Conservation (phyloP, 2,888 invertebrate genomes). For the Drosophila antonietae region DNA sequence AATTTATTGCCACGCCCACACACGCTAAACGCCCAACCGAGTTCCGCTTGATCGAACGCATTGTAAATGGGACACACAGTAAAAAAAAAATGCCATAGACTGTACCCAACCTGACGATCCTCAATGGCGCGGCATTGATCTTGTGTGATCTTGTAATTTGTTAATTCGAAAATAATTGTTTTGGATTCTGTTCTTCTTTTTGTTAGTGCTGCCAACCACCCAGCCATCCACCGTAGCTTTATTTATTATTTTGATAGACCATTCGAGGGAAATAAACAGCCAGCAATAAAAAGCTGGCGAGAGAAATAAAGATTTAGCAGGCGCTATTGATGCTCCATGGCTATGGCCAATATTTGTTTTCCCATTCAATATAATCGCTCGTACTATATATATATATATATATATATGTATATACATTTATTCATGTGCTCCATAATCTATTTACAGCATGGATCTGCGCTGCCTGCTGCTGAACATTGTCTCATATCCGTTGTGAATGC, state of each 20-base stretch:
- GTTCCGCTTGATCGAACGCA: slow-evolving; percentile 72
- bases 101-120: slow-evolving; percentile 41
- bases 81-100: background rate
- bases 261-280: slow-evolving; percentile 58
- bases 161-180: slow-evolving; percentile 76
- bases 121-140: slow-evolving; percentile 73
- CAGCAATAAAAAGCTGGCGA: slow-evolving; percentile 20
- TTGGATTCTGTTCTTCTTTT: background rate
- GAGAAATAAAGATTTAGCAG: slow-evolving; percentile 33
- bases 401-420: background rate
- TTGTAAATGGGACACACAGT: slow-evolving; percentile 34
- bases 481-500: slow-evolving; percentile 58
- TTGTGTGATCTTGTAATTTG: slow-evolving; percentile 80
- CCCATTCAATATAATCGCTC: slow-evolving; percentile 8
- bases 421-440: background rate
- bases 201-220: slow-evolving; percentile 26
- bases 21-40: slow-evolving; percentile 14
- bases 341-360: slow-evolving; percentile 12
- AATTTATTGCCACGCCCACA: slow-evolving; percentile 40
- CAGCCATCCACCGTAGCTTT: slow-evolving; percentile 33
- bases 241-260: slow-evolving; percentile 61
- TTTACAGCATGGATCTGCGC: slow-evolving; percentile 71
- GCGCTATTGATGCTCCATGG: slow-evolving; percentile 20
- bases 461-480: slow-evolving; percentile 71
- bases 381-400: background rate